Evolutionary conservation across 2,113 vertebrate species (phyloP), one percentile per base, ranked within the genome.

Genomic region (Cyprinodon brontotheroides): DNA sequence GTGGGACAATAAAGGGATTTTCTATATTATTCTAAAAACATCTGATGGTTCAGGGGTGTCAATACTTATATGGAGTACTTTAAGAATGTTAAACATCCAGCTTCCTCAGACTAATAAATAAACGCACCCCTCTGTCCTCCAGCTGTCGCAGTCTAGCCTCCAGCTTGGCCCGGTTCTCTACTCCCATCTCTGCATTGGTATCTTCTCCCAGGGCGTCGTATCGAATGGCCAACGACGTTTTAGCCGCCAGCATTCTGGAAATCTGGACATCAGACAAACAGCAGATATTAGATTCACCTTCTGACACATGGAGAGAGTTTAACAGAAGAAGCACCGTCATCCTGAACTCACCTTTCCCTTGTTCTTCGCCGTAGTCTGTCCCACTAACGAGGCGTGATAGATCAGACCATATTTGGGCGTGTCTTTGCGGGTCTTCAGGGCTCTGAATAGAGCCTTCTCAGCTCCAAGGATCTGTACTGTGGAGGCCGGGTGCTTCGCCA

Each of bases 331-430:
- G 0, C 0, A 1, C 0, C 0, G n/a, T 41, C 6, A 0, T 7
- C 38, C 20, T 61, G 12, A 59, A 68, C 94, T 87, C 70, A 98
- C 97, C 95, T 99, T 99, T 88, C 98, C 98, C 92, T 99, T 99
- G 84, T 99, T 97, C 92, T 99, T 99, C 17, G 96, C 93, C 36
- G 95, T 93, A 11, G 95, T 96, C 91, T 99, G 98, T 11, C 98
- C 98, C 84, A 99, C 97, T 3, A 99, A 91, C 7, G 98, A 99
- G 45, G 98, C 97, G 37, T 99, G 98, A 92, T 99, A 99, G 81
- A 99, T 98, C 36, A 99, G 96, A 67, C 98, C 98, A 40, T 99
- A 99, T 81, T 99, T 99, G n/a, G 98, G 97, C 0, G 98, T 99
- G 88, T 99, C 97, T 60, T 96, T 93, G 73, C 94, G 95, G 3